These are phyloP conservation scores for Philaethria dido DNA, from an alignment of 2,888 invertebrate species.

Conservation along the genomic window DNA sequence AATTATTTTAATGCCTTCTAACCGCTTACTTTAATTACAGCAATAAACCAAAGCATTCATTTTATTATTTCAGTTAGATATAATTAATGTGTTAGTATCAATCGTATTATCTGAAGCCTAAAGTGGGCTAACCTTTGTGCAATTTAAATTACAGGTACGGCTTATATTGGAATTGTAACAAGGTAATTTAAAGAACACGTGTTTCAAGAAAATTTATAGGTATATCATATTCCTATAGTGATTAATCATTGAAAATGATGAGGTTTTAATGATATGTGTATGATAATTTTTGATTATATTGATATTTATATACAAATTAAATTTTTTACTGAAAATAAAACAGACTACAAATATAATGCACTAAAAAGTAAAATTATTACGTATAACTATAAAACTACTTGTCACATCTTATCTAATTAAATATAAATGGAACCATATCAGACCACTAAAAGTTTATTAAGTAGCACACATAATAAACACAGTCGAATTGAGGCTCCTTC, in stretches of 20 bases:
- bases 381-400: too few relatives aligned
- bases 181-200: constrained; percentile 8
- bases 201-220: not conserved
- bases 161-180: constrained; percentile 16
- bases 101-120: constrained; percentile 14
- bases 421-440: too few relatives aligned
- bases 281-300: not conserved
- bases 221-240: not conserved
- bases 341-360: too few relatives aligned
- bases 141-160: constrained; percentile 22
- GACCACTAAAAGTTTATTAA: too few relatives aligned
- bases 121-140: constrained; percentile 21
- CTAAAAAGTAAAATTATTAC: too few relatives aligned
- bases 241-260: not conserved
- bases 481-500: too few relatives aligned
- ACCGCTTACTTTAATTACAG: constrained; percentile 3
- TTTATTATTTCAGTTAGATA: constrained; percentile 1
- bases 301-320: not conserved
- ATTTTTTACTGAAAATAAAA: too few relatives aligned
- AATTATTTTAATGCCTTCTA: not conserved
- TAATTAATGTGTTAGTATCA: constrained; percentile 8
- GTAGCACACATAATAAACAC: too few relatives aligned
- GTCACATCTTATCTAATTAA: too few relatives aligned
- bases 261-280: not conserved
- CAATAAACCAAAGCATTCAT: constrained; percentile 6